phyloP scores from a whole-genome alignment of 2,797 vertebrate genomes.

The Oreonectes daqikongensis region DNA sequence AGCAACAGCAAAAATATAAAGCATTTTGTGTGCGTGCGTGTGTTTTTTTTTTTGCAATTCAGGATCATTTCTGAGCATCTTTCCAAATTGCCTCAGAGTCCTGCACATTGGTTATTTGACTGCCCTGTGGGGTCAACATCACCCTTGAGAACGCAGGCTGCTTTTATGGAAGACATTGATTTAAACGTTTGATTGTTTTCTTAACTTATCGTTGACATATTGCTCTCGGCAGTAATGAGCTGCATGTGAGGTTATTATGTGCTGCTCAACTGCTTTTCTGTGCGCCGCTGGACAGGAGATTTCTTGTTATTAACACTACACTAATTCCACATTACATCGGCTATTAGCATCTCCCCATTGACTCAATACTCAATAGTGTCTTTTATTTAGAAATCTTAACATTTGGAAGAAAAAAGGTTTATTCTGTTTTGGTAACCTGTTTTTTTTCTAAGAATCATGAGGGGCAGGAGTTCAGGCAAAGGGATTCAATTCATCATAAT shows the following conservation, averaged over 20 bases:
- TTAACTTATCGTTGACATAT: conserved; percentile 68
- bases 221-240: conserved; percentile 73
- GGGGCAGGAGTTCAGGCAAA: not conserved
- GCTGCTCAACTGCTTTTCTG: conserved; percentile 1
- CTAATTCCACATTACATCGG: conserved; percentile 26
- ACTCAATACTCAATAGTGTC: not conserved
- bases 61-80: not conserved
- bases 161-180: conserved; percentile 63
- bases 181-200: conserved; percentile 64
- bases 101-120: conserved; percentile 8
- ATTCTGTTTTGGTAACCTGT: conserved; percentile 7
- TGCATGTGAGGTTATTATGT: conserved; percentile 48
- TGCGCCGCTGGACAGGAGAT: conserved; percentile 23
- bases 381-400: not conserved
- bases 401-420: not conserved
- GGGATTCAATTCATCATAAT: not conserved
- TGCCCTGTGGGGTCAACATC: not conserved
- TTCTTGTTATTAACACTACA: conserved; percentile 39
- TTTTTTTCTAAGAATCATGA: not conserved
- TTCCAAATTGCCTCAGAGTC: not conserved
- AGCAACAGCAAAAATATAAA: not conserved
- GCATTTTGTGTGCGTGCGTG: not conserved
- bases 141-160: not conserved
- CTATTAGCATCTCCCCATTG: conserved; percentile 32
- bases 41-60: not conserved